A percentile compares a stretch with the other conserved stretches of the same genome.
Conservation (phyloP, 2,888 invertebrate species). For the Morpho helenor region DNA sequence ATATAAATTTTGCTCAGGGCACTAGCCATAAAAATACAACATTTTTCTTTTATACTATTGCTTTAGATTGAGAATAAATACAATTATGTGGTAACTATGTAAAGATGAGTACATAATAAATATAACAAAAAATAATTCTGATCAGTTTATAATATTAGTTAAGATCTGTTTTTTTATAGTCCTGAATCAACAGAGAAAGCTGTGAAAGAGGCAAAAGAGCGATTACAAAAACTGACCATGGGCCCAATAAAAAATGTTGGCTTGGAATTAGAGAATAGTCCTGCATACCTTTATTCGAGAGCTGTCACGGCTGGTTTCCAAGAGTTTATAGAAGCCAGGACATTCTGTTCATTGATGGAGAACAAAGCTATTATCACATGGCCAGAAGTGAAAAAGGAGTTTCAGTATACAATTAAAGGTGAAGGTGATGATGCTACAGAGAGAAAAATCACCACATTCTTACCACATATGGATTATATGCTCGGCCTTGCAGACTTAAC, state of each 20-base stretch:
- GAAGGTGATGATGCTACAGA: slow-evolving; percentile 35
- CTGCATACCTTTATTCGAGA: slow-evolving; percentile 74
- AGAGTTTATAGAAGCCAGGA: slow-evolving; percentile 92
- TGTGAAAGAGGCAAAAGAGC: slow-evolving; percentile 77
- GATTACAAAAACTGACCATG: slow-evolving; percentile 81
- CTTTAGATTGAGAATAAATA: too few species aligned
- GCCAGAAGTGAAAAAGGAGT: slow-evolving; percentile 73
- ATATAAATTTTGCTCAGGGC: too few species aligned
- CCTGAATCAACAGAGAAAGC: slow-evolving; percentile 52
- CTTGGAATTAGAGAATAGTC: slow-evolving; percentile 84
- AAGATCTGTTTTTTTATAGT: slow-evolving; percentile 32
- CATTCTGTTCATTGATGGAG: slow-evolving; percentile 86
- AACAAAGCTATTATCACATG: slow-evolving; percentile 80
- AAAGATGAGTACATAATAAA: too few species aligned
- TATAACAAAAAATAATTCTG: too few species aligned
- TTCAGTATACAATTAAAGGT: slow-evolving; percentile 58
- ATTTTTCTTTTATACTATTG: too few species aligned
- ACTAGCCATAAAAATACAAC: too few species aligned
- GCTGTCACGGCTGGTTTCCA: slow-evolving; percentile 78
- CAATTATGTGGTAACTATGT: too few species aligned
- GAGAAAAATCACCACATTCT: slow-evolving; percentile 43
- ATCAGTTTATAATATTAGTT: too few species aligned
- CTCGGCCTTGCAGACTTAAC: slow-evolving; percentile 92
- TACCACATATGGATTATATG: slow-evolving; percentile 79
- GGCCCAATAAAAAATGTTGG: slow-evolving; percentile 81